Conservation (phyloP, 2,797 vertebrate genomes). For the Pogoniulus pusillus region DNA sequence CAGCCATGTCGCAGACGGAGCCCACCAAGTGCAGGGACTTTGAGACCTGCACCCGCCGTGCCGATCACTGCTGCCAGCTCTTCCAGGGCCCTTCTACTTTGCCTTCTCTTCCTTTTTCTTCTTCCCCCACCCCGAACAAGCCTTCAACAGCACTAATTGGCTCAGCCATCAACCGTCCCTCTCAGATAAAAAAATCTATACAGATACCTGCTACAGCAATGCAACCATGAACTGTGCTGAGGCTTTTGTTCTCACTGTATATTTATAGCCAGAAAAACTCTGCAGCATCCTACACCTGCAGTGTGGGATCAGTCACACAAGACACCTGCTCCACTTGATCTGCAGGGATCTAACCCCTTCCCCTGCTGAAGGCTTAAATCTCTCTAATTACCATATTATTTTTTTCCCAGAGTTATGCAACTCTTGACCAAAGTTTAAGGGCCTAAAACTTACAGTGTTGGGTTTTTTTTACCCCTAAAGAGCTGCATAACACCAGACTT, state of each 20-base stretch:
- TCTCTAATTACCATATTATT: neutral
- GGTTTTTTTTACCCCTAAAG: neutral
- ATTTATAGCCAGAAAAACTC: neutral
- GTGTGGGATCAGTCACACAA: neutral
- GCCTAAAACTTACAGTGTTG: neutral
- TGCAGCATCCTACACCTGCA: neutral
- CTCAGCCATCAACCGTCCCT: neutral
- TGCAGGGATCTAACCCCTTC: neutral
- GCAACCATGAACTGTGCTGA: neutral
- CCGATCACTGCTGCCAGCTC: neutral
- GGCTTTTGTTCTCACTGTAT: neutral
- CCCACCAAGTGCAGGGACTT: neutral
- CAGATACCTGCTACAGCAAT: neutral
- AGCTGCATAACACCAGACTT: neutral
- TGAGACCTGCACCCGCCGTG: neutral
- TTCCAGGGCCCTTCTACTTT: neutral
- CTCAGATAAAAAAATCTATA: neutral
- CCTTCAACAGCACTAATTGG: neutral
- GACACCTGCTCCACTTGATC: neutral
- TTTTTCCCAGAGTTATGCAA: neutral
- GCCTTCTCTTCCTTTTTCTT: neutral
- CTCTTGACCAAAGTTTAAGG: neutral
- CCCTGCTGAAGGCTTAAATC: neutral
- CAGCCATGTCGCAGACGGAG: neutral
- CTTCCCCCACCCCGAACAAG: neutral